Evolutionary conservation across 2,113 vertebrate species (phyloP), one percentile per base, ranked within the genome.

Genomic region (Takifugu flavidus): DNA sequence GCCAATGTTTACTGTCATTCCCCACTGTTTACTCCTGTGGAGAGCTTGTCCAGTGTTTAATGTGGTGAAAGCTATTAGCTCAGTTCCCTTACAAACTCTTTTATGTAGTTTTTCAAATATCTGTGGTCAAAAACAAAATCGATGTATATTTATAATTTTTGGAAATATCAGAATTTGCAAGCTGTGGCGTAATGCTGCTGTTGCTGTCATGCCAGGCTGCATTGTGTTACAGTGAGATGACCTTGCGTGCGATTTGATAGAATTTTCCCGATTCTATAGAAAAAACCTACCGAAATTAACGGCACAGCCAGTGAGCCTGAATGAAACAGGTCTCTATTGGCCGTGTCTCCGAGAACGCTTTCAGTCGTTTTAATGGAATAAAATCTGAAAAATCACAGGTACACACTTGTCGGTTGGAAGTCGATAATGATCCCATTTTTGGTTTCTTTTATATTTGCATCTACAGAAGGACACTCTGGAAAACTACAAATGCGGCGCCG

Each of bases 401-500:
- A 39, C 34, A 39, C 34, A 39, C 7, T 39, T 39, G 8, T 39
- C 34, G 4, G 34, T 39, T 39, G 15, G 3, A 47, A 47, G 12
- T 15, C 4, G 15, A 47, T 47, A 43, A 15, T 14, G 45, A 46
- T n/a, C 8, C 2, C 5, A 4, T 3, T 29, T 29, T 29, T 3
- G 29, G 29, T 29, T 29, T 29, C 5, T 29, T 29, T 29, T 39
- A 10, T 39, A 10, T 39, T 39, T 39, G 34, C 34, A 39, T 51
- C 67, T 61, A 25, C 69, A 91, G 82, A 78, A 79, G 13, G 25
- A 77, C 1, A 77, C 56, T 2, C 34, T 84, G 52, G 61, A 88
- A 56, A 64, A 1, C 7, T 94, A 87, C 75, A 90, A 73, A 8
- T 99, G 97, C 53, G 96, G 97, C 47, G 95, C 84, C 0, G 96